Evolutionary conservation across 2,888 invertebrate species (phyloP).

Genomic region (Drosophila trichaetosa): DNA sequence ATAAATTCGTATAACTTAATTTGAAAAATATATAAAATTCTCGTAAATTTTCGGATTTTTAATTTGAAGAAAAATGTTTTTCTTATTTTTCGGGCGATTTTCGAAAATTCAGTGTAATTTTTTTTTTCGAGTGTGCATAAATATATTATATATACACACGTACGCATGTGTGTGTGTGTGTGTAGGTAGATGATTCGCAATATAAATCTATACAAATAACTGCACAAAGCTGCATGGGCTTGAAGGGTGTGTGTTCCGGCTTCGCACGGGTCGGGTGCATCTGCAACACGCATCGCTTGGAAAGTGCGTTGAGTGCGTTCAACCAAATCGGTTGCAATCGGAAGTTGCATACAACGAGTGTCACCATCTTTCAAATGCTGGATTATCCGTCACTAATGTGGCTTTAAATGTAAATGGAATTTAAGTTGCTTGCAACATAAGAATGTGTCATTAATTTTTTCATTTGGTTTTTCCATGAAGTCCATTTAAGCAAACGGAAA

Average conservation of each 20-base stretch:
- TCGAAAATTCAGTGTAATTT: background rate
- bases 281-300: background rate
- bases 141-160: too few relatives aligned
- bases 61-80: background rate
- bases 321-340: background rate
- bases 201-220: too few relatives aligned
- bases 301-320: background rate
- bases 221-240: background rate
- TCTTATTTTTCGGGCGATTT: background rate
- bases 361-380: background rate
- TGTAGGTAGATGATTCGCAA: background rate
- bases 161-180: background rate
- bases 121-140: background rate
- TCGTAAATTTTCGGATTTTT: background rate
- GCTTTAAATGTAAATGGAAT: background rate
- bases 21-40: background rate
- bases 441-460: too few relatives aligned
- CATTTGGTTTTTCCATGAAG: background rate
- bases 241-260: background rate
- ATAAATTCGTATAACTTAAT: background rate
- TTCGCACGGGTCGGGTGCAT: background rate
- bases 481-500: background rate
- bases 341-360: too few relatives aligned
- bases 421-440: background rate
- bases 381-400: background rate